These are phyloP conservation scores for Pyxicephalus adspersus DNA, from an alignment of 2,113 vertebrate species.

Conservation along the genomic window DNA sequence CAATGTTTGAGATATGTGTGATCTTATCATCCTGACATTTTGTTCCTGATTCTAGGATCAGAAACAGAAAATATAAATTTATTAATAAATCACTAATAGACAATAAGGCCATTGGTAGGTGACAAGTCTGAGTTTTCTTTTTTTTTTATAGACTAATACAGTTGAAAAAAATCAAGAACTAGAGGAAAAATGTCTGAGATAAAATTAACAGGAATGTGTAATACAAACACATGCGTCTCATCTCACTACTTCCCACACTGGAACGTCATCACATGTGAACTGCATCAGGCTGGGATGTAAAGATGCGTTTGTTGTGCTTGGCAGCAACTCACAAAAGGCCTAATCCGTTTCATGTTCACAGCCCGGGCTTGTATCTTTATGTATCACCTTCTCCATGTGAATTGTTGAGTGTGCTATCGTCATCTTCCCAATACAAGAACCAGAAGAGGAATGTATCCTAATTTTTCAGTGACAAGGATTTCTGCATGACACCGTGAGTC, in stretches of 20 bases:
- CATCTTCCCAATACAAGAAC: slow-evolving; percentile 1
- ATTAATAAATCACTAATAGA: background rate
- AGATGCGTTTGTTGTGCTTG: slow-evolving; percentile 50
- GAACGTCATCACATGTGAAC: slow-evolving; percentile 56
- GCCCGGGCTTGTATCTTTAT: slow-evolving; percentile 23
- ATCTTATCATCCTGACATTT: too few relatives aligned
- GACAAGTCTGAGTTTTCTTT: background rate
- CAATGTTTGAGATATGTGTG: too few relatives aligned
- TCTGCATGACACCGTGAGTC: slow-evolving; percentile 5
- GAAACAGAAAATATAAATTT: slow-evolving; percentile 11
- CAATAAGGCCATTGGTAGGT: background rate
- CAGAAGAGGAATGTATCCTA: background rate
- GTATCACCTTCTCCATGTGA: slow-evolving; percentile 31
- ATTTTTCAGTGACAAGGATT: slow-evolving; percentile 8
- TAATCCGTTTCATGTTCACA: slow-evolving; percentile 27
- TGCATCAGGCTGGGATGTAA: slow-evolving; percentile 50
- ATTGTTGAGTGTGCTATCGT: background rate
- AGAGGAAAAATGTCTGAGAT: slow-evolving; percentile 41
- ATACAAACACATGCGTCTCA: slow-evolving; percentile 48
- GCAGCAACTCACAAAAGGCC: slow-evolving; percentile 23
- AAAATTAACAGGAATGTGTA: slow-evolving; percentile 53
- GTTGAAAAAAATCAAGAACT: slow-evolving; percentile 15
- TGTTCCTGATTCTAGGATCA: background rate
- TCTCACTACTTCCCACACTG: slow-evolving; percentile 53
- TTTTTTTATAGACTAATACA: slow-evolving; percentile 46